Percentiles rank a stretch among this genome's conserved stretches.
Conservation (phyloP, 2,888 invertebrate genomes). For the Hydropsyche betteni region DNA sequence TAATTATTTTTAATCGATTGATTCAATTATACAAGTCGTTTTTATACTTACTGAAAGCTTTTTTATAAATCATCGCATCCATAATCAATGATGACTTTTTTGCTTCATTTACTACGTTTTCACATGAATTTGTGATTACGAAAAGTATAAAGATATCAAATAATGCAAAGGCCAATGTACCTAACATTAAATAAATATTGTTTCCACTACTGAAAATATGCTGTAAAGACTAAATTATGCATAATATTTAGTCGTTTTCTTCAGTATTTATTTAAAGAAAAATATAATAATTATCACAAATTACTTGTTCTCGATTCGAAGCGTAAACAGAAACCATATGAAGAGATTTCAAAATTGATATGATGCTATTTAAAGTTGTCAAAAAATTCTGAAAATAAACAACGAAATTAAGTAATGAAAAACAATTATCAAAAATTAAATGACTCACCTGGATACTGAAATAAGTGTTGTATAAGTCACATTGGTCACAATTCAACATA, state of each 20-base stretch:
- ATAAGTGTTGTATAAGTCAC: conserved; percentile 29
- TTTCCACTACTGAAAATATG: neutral
- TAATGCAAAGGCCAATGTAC: conserved; percentile 12
- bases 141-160: conserved; percentile 26
- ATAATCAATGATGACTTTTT: conserved; percentile 21
- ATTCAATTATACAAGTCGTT: neutral
- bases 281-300: neutral
- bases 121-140: conserved; percentile 15
- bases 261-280: too few relatives aligned
- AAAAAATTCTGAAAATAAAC: conserved; percentile 17
- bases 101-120: conserved; percentile 17
- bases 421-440: neutral
- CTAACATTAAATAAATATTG: conserved; percentile 8
- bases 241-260: too few relatives aligned
- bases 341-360: conserved; percentile 30
- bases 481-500: conserved; percentile 33
- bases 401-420: neutral
- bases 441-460: conserved; percentile 15
- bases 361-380: conserved; percentile 24
- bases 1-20: neutral
- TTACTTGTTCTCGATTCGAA: conserved; percentile 1
- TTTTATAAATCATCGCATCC: conserved; percentile 10
- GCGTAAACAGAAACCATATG: conserved; percentile 30
- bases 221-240: neutral
- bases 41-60: conserved; percentile 1